Evolutionary conservation across 2,797 vertebrate species (phyloP), one percentile per base, ranked within the genome.

Genomic region (Chloroceryle inda): DNA sequence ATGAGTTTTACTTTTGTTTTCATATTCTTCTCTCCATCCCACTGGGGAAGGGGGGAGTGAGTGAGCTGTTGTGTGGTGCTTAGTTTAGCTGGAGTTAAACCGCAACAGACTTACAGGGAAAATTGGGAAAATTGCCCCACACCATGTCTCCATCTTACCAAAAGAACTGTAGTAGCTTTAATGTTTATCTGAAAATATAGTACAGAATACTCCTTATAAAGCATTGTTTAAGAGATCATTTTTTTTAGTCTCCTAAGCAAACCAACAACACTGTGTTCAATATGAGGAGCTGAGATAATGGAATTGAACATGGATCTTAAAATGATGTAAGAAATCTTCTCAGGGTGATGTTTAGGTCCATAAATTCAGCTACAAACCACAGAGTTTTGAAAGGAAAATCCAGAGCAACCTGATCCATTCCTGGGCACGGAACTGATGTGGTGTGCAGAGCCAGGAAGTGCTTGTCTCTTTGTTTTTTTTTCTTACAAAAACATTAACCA

Each of bases 301-400:
- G 61, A 87, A 85, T 31, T 56, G 38, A 95, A 83, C 18, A 38
- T 6, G 58, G 42, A 66, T 19, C 26, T 82, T 69, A 79, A 91
- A 92, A 55, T 21, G 5, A 56, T 2, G 1, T 22, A 83, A 93
- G 18, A 77, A 52, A 59, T 58, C 85, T 92, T 78, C 58, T 66
- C 21, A 49, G 50, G 9, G 31, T 69, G 29, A 67, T 74, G 29
- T 68, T 89, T 56, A 85, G 19, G 66, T 50, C 66, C 31, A 78
- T 75, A 72, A 72, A 89, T 50, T 83, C 76, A 89, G 37, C 72
- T 53, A 72, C 5, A 22, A 77, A 33, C 22, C 47, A 52, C 3
- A 56, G 24, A 63, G 23, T 69, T 92, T 84, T 85, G 20, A 92
- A 89, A 58, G 0, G 0, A 86, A 95, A 94, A 85, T 78, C 10